Evolutionary conservation across 2,888 invertebrate species (phyloP), one percentile per base, ranked within the genome.

Genomic region (Troilus luridus): DNA sequence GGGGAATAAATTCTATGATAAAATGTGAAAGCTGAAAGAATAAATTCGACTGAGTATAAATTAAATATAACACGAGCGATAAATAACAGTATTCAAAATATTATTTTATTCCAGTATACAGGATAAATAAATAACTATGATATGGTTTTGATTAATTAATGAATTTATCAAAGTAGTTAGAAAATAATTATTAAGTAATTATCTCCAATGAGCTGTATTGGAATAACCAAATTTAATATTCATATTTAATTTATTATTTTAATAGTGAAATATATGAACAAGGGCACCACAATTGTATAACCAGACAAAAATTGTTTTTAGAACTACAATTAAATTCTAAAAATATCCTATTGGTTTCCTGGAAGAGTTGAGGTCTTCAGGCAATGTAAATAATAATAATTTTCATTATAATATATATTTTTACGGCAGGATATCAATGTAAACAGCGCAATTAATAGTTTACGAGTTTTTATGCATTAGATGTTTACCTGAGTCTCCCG

Each of bases 401-500:
- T 27, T 67, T 67, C 24, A 67, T 67, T 27, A 14, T n/a, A 64
- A 64, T 10, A 67, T 67, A 24, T 14, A 12, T n/a, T 67, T 67
- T 19, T 14, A 27, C 14, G 27, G 12, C 6, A 27, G 62, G n/a
- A 64, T 27, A 24, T 27, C 21, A 21, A 81, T 54, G 81, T 10
- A 81, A 81, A 54, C 54, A 81, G 81, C 19, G 7, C 19, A 81
- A 54, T 21, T 62, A 62, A 17, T 8, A 19, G 12, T 81, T 81
- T 81, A 10, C 24, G 24, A 67, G 41, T 41, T 41, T 1, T 41
- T 41, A 54, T 81, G 54, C 3, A 81, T 54, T 2, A 21, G 12
- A 88, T 64, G 9, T 90, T 90, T 91, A 89, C 90, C 92, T 91
- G 92, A 93, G 94, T 94, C 94, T 97, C 97, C 97, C 96, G 97